Evolutionary conservation across 2,797 vertebrate genomes (phyloP), one percentile per base, ranked within the genome.

Genomic region (Acanthurus lineatus): DNA sequence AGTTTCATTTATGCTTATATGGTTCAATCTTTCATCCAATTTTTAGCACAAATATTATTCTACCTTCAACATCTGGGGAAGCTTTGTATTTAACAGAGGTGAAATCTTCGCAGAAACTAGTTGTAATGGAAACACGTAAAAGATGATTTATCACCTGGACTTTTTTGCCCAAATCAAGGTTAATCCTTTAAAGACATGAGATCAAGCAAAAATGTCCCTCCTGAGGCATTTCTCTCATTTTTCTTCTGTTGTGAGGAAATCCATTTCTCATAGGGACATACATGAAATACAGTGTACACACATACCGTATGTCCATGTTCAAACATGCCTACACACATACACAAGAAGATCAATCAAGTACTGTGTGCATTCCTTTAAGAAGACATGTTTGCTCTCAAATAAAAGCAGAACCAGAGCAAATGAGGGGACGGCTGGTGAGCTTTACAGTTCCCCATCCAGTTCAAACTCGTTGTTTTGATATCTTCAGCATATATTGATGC

Each of bases 401-500:
- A 72, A 40, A 83, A 42, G 48, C 68, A 74, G 61, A 62, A 68
- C 8, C 54, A 59, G 72, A 85, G 72, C 61, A 82, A 76, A 62
- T 62, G 17, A 69, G 69, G 47, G 22, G 48, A 72, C 61, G 57
- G 49, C 45, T 49, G 15, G 28, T 63, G 69, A 79, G 48, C 52
- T 69, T 67, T 35, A 69, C 42, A 65, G 51, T 53, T 57, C 14
- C 54, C 51, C 9, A 0, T 49, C 65, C 74, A 3, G 7, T 25
- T 56, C 44, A 79, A 65, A 65, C 32, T 79, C 71, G 48, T 66
- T 83, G 59, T 77, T 82, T 77, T 72, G 19, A 79, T 84, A 25
- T 89, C 63, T 71, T 75, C 45, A 45, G 49, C 44, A 64, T 68
- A 69, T 73, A 74, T 49, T 56, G 45, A 79, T 77, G 25, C 48